These are phyloP conservation scores for Drosophila subsilvestris DNA, from an alignment of 2,888 invertebrate genomes.

Conservation along the genomic window DNA sequence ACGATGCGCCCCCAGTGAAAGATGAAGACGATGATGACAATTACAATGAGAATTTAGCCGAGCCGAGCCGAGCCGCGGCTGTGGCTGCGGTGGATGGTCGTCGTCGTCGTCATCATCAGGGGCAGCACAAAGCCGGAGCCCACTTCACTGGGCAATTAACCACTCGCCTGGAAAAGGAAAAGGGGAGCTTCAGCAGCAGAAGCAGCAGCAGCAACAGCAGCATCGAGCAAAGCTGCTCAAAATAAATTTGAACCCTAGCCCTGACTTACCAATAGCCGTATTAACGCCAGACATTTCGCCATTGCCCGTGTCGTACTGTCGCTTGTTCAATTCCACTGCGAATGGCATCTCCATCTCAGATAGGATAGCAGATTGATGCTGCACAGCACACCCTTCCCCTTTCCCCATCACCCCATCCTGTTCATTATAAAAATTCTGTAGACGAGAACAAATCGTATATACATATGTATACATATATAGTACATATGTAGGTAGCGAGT, in stretches of 20 bases:
- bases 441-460: background rate
- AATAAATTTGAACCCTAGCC: constrained; percentile 50
- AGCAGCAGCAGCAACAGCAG: constrained; percentile 7
- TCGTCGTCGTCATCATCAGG: constrained; percentile 54
- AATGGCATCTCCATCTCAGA: constrained; percentile 31
- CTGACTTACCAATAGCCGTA: constrained; percentile 34
- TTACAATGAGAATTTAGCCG: constrained; percentile 65
- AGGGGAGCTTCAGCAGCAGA: constrained; percentile 65
- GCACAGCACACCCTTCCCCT: background rate
- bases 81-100: constrained; percentile 67
- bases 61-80: constrained; percentile 23
- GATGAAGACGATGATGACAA: constrained; percentile 55
- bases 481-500: too few relatives aligned
- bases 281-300: constrained; percentile 19
- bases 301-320: constrained; percentile 21
- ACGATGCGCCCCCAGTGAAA: constrained; percentile 53
- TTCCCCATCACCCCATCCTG: too few relatives aligned
- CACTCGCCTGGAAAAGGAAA: constrained; percentile 78
- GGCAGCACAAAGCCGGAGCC: constrained; percentile 41
- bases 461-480: background rate
- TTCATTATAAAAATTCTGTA: background rate
- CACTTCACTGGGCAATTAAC: constrained; percentile 80
- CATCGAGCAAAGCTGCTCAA: constrained; percentile 41
- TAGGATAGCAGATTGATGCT: background rate
- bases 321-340: constrained; percentile 27